Conservation (phyloP, 2,888 invertebrate species). For the Crepidodera aurea region DNA sequence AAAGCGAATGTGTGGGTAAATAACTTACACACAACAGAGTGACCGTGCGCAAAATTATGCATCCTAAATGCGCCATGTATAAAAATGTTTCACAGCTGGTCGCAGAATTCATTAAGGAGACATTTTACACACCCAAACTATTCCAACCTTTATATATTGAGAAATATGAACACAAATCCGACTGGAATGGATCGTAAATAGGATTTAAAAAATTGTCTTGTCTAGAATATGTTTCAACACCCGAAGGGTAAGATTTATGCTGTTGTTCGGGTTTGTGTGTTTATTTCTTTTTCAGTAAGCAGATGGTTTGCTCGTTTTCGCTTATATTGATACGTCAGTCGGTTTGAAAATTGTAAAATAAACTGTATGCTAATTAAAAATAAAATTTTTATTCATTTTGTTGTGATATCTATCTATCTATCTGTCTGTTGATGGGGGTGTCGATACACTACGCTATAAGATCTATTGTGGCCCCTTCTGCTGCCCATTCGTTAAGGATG, state of each 20-base stretch:
- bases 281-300: no score
- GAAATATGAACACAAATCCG: conserved; percentile 55
- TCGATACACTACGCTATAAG: no score
- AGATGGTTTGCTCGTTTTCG: no score
- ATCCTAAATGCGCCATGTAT: conserved; percentile 49
- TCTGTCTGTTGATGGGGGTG: no score
- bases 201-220: conserved; percentile 23
- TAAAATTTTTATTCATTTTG: no score
- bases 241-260: neutral
- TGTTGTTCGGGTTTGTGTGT: no score
- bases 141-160: conserved; percentile 53
- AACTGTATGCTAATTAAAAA: no score
- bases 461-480: no score
- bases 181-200: conserved; percentile 45
- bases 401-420: no score
- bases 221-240: conserved; percentile 20
- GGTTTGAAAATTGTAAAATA: no score
- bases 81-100: conserved; percentile 57
- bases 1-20: conserved; percentile 31
- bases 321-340: no score
- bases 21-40: conserved; percentile 42
- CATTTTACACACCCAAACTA: conserved; percentile 57
- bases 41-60: conserved; percentile 50
- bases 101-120: conserved; percentile 57
- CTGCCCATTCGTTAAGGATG: no score